These are phyloP conservation scores for Apamea monoglypha DNA, from an alignment of 2,888 invertebrate genomes.

Conservation along the genomic window DNA sequence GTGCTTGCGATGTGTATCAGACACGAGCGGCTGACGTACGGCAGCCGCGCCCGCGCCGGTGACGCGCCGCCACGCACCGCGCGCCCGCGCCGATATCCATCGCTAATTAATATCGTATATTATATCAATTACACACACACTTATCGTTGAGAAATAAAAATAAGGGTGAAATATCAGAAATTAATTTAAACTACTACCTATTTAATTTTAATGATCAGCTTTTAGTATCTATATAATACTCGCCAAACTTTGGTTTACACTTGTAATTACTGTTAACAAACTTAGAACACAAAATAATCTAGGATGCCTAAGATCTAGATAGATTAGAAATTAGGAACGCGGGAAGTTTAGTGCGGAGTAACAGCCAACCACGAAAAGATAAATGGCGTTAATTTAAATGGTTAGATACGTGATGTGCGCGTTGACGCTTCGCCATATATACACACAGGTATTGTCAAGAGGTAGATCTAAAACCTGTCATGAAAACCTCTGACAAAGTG, in stretches of 20 bases:
- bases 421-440: too few relatives aligned
- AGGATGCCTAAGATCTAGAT: too few relatives aligned
- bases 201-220: neutral
- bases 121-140: slow-evolving; percentile 34
- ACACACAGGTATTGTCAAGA: too few relatives aligned
- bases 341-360: too few relatives aligned
- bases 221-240: neutral
- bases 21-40: slow-evolving; percentile 53
- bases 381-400: too few relatives aligned
- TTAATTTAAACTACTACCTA: neutral
- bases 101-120: slow-evolving; percentile 47
- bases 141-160: neutral
- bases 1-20: slow-evolving; percentile 46
- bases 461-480: neutral
- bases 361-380: too few relatives aligned
- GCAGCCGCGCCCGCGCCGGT: slow-evolving; percentile 15
- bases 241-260: too few relatives aligned
- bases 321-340: too few relatives aligned
- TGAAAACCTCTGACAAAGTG: neutral
- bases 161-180: too few relatives aligned
- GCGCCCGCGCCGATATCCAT: slow-evolving; percentile 26
- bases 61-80: slow-evolving; percentile 34
- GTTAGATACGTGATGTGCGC: too few relatives aligned
- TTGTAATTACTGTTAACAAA: too few relatives aligned
- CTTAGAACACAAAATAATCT: too few relatives aligned